phyloP scores from a whole-genome alignment of 2,888 invertebrate genomes.

The Metallyticus violacea region DNA sequence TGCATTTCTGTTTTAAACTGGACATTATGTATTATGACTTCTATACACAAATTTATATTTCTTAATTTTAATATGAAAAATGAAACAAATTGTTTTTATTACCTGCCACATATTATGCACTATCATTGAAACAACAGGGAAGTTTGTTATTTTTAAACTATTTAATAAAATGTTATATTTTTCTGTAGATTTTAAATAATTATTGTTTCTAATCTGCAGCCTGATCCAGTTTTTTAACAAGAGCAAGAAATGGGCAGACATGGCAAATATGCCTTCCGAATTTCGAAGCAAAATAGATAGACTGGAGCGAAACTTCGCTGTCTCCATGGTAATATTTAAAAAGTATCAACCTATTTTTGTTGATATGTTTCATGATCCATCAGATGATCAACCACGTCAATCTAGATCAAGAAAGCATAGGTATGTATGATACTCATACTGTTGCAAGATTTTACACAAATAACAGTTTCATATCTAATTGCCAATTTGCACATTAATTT shows the following conservation, averaged over 20 bases:
- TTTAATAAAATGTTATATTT: too few species aligned
- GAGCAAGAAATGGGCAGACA: slow-evolving; percentile 92
- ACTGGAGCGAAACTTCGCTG: slow-evolving; percentile 86
- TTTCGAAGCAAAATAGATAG: slow-evolving; percentile 80
- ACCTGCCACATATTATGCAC: too few species aligned
- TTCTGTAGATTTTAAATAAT: too few species aligned
- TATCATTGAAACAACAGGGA: too few species aligned
- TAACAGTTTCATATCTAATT: too few species aligned
- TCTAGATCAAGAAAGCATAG: slow-evolving; percentile 60
- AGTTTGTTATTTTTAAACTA: too few species aligned
- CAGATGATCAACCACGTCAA: slow-evolving; percentile 54
- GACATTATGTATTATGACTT: too few species aligned
- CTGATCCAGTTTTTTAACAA: slow-evolving; percentile 92
- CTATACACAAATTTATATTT: too few species aligned
- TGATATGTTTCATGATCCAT: slow-evolving; percentile 76
- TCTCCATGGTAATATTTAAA: slow-evolving; percentile 90
- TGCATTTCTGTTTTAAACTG: too few species aligned
- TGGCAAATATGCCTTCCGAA: slow-evolving; percentile 82
- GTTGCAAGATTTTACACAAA: slow-evolving; percentile 1
- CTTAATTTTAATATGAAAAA: too few species aligned
- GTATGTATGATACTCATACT: slow-evolving; percentile 49
- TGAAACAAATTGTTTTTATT: too few species aligned
- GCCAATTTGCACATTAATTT: too few species aligned
- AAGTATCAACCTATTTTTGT: slow-evolving; percentile 87
- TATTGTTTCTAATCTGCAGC: slow-evolving; percentile 53